A percentile compares a stretch with the other conserved stretches of the same genome.
Conservation (phyloP, 2,797 vertebrate genomes). For the Sardinella longiceps region DNA sequence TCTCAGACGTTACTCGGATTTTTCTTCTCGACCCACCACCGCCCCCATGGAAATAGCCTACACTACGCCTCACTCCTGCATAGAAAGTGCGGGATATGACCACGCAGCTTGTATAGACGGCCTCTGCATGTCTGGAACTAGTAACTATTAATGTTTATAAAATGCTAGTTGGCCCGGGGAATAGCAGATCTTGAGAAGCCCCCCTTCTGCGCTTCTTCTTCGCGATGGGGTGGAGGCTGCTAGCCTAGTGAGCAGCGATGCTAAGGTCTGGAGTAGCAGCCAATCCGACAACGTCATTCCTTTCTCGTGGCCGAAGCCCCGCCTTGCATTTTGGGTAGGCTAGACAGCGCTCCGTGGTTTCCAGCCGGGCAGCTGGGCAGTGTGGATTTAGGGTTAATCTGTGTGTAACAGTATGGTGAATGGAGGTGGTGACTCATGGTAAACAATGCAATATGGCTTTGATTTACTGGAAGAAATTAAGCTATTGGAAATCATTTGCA, state of each 20-base stretch:
- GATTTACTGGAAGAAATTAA: background rate
- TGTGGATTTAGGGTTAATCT: no score
- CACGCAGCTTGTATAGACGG: background rate
- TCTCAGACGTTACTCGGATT: conserved; percentile 19
- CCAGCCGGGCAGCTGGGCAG: background rate
- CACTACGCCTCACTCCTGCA: background rate
- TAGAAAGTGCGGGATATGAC: background rate
- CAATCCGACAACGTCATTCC: conserved; percentile 48
- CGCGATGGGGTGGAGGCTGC: background rate
- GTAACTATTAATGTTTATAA: background rate
- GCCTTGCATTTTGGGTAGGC: conserved; percentile 32
- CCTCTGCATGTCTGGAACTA: background rate
- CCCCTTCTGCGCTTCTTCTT: background rate
- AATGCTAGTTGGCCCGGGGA: background rate
- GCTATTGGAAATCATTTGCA: background rate
- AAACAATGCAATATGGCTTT: background rate
- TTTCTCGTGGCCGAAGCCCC: conserved; percentile 32
- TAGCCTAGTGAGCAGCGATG: conserved; percentile 32
- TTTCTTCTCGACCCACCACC: conserved; percentile 18
- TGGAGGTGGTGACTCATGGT: background rate
- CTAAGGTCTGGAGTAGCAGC: conserved; percentile 54
- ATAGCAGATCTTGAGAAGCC: background rate
- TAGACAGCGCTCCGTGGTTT: background rate
- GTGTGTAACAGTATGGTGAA: background rate
- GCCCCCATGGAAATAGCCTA: conserved; percentile 1